Evolutionary conservation across 1,140 invertebrate genomes (phyloP), one percentile per base, ranked within the genome.

Genomic region (Plectrocnemia conspersa): DNA sequence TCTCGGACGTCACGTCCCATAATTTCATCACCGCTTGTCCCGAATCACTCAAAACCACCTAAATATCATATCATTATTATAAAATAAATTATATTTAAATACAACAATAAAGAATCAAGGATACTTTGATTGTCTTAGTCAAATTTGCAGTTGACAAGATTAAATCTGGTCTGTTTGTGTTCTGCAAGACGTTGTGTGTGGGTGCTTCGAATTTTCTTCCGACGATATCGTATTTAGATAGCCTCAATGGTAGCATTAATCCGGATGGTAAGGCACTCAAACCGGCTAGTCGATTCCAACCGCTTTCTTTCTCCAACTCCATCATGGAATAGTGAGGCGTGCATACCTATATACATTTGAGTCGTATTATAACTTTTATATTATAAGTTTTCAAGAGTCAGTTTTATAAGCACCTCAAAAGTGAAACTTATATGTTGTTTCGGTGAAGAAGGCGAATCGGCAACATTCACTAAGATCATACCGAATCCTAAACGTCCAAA

Each of bases 241-340:
- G 35, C 0, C 36, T 41, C 10, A 54, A 27, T 5, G 29, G 44
- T 19, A 61, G 25, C 6, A n/a, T 33, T 45, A 61, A 47, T 18
- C 55, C 52, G 40, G 32, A 21, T 1, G 59, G 55, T n/a, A 61
- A 48, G 0, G 35, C 38, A 10, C 19, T 24, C 23, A 54, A 44
- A 2, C 55, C 47, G n/a, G 13, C 18, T 21, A 52, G 29, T 15
- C 32, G 18, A n/a, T 44, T 45, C 9, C 15, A 19, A 18, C 13
- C 23, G 7, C 32, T 25, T 13, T 35, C 47, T 33, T 38, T 45
- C 13, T 7, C 11, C 18, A 61, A 21, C n/a, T 52, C 33, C 21
- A 52, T 13, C 55, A 54, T 61, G 9, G 35, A 16, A 41, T 61
- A 61, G 23, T 58, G 55, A 11, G 48, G 54, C 1, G 59, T 33